These are phyloP conservation scores for Patella ulyssiponensis DNA, from an alignment of 2,888 invertebrate genomes.

Conservation along the genomic window DNA sequence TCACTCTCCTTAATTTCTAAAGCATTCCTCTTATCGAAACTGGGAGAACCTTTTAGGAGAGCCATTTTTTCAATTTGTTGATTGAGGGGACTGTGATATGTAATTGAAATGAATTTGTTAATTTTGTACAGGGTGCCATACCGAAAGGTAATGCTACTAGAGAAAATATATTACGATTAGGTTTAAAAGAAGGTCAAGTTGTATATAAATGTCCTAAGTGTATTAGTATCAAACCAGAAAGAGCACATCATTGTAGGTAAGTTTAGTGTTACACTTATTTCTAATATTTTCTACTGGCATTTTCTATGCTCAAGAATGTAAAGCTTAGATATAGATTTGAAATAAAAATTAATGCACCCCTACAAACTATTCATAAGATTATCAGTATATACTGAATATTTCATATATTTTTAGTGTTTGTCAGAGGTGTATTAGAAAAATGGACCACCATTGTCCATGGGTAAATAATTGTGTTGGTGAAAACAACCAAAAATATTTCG, in stretches of 20 bases:
- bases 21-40: too few species aligned
- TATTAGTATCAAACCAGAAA: constrained; percentile 87
- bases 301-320: too few species aligned
- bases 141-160: constrained; percentile 71
- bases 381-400: neutral
- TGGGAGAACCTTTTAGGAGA: too few species aligned
- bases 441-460: constrained; percentile 96
- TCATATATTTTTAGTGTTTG: constrained; percentile 78
- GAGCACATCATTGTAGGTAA: constrained; percentile 86
- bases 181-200: constrained; percentile 69
- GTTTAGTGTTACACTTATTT: neutral
- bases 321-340: too few species aligned
- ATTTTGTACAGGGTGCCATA: constrained; percentile 67
- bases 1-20: too few species aligned
- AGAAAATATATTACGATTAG: constrained; percentile 69
- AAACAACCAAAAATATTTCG: constrained; percentile 99
- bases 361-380: neutral
- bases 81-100: too few species aligned
- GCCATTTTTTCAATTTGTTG: too few species aligned
- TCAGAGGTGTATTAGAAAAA: constrained; percentile 85
- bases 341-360: too few species aligned
- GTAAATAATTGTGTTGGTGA: constrained; percentile 99
- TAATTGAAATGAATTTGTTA: neutral
- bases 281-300: too few species aligned
- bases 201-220: constrained; percentile 80